A percentile compares a stretch with the other conserved stretches of the same genome.
Evolutionary conservation across 2,888 invertebrate species (phyloP).

Genomic region (Stictocephala bisonia): DNA sequence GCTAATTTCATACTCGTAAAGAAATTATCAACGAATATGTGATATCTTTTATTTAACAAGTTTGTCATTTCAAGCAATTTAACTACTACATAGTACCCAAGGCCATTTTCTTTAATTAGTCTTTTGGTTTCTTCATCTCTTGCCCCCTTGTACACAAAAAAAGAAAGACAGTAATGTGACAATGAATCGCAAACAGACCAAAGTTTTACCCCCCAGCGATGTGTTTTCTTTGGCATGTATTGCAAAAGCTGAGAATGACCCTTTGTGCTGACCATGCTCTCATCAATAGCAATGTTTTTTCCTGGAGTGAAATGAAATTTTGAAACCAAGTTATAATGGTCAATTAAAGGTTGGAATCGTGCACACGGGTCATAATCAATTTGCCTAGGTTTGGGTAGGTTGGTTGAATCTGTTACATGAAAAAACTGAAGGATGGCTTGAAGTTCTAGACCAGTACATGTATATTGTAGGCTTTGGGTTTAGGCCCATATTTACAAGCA

Average conservation of each 20-base stretch:
- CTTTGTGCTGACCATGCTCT: conserved; percentile 36
- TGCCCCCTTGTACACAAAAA: conserved; percentile 39
- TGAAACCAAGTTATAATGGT: neutral
- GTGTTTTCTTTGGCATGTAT: conserved; percentile 40
- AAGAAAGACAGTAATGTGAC: conserved; percentile 29
- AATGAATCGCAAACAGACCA: conserved; percentile 40
- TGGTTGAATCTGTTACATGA: neutral
- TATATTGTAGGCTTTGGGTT: conserved; percentile 14
- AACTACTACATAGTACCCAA: conserved; percentile 23
- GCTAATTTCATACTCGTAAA: conserved; percentile 28
- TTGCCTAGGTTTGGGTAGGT: neutral
- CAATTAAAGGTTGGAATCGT: conserved; percentile 6
- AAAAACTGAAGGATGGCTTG: conserved; percentile 33
- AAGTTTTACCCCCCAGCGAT: conserved; percentile 41
- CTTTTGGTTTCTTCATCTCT: conserved; percentile 2
- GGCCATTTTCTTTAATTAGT: conserved; percentile 26
- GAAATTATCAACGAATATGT: conserved; percentile 23
- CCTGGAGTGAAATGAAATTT: conserved; percentile 8
- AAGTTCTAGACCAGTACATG: neutral
- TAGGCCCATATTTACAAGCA: conserved; percentile 26
- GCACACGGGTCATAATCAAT: conserved; percentile 16
- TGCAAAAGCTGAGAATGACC: conserved; percentile 18
- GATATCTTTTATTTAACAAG: conserved; percentile 28
- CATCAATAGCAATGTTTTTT: conserved; percentile 13
- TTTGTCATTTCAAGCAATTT: conserved; percentile 21